phyloP scores from a whole-genome alignment of 2,888 invertebrate genomes.

The Lydus trimaculatus region DNA sequence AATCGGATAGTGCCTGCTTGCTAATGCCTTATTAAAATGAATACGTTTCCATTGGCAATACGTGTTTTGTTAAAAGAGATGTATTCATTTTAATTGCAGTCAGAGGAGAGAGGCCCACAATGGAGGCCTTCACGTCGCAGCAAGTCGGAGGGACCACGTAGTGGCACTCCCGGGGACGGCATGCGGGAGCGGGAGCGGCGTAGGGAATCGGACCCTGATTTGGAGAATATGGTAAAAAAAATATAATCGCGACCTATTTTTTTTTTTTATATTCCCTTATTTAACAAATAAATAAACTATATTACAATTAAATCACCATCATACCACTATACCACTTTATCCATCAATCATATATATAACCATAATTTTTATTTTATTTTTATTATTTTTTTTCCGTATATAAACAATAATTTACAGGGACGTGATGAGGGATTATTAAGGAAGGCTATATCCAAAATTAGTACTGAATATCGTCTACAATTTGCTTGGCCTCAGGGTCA shows the following conservation, averaged over 20 bases:
- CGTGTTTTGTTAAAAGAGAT: conserved; percentile 55
- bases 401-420: conserved; percentile 48
- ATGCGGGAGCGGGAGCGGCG: conserved; percentile 55
- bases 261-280: conserved; percentile 23
- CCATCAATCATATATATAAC: conserved; percentile 16
- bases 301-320: conserved; percentile 9
- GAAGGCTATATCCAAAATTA: conserved; percentile 75
- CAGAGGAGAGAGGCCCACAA: conserved; percentile 70
- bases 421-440: conserved; percentile 71
- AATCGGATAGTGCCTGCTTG: conserved; percentile 20
- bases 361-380: background rate
- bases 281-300: background rate
- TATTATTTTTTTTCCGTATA: conserved; percentile 26
- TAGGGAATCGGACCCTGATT: conserved; percentile 60
- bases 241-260: conserved; percentile 2
- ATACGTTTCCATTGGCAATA: conserved; percentile 54
- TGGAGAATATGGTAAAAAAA: conserved; percentile 58
- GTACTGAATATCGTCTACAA: conserved; percentile 89
- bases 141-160: conserved; percentile 77
- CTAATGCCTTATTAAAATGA: conserved; percentile 52
- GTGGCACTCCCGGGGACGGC: conserved; percentile 47
- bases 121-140: conserved; percentile 75
- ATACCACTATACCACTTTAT: conserved; percentile 13
- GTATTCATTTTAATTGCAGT: conserved; percentile 66
- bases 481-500: conserved; percentile 82